Evolutionary conservation across 1,140 invertebrate genomes (phyloP), one percentile per base, ranked within the genome.

Genomic region (Cylas formicarius): DNA sequence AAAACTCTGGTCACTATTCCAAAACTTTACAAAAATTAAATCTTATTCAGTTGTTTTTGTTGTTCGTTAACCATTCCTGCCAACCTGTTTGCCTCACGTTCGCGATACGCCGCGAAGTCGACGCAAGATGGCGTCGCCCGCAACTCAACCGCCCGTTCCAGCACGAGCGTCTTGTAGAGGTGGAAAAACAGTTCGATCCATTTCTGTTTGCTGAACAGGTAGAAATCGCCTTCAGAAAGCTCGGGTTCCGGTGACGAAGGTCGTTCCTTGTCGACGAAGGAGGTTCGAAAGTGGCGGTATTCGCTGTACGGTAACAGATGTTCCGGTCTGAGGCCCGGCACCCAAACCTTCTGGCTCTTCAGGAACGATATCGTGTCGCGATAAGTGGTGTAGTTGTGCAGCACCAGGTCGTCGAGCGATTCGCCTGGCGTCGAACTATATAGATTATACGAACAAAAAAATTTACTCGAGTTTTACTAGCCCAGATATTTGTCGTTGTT

Each of bases 111-210:
- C n/a, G n/a, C n/a, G n/a, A n/a, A n/a, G n/a, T n/a, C n/a, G n/a
- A n/a, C n/a, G n/a, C n/a, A n/a, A n/a, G n/a, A n/a, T n/a, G n/a
- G 37, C 17, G 2, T 17, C 6, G 3, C 13, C 10, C 11, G 23
- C 9, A 18, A 9, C 9, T 20, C 2, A 9, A 22, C 8, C 26
- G 43, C 43, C 54, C 32, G 13, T 33, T 22, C n/a, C n/a, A 63
- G 32, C 2, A 61, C 32, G 1, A 67, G 50, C 23, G 55, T 50
- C 31, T 68, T 71, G 33, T 61, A 68, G 0, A 55, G 62, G 49
- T 67, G 65, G 14, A 69, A 51, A 19, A 66, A 45, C 1, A 71
- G 26, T 29, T 71, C 68, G 8, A 71, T 31, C 69, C 68, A 71
- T 20, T 40, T 60, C 37, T 67, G 66, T 40, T 58, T 62, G n/a